Evolutionary conservation across 23 tunicate species (phyloP), one percentile per base, ranked within the genome.

Genomic region (Corella eumyota): DNA sequence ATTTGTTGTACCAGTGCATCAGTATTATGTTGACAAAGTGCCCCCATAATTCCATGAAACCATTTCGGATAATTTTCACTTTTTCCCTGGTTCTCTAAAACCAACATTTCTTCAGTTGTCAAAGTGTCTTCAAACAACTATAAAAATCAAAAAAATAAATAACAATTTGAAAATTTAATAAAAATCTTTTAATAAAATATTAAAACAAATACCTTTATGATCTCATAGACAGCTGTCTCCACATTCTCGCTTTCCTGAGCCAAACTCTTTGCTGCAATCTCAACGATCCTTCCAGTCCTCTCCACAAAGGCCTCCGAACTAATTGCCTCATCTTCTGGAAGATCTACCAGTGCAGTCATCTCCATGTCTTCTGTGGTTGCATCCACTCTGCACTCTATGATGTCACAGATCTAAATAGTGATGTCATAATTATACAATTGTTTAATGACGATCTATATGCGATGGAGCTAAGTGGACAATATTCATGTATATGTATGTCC

Each of bases 1-100:
- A n/a, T n/a, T n/a, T n/a, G n/a, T n/a, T n/a, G n/a, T 32, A 83
- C 93, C 64, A 83, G 60, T 2, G 93, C 81, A 44, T 83, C 93
- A 28, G 93, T 83, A 35, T 83, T 83, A 61, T 64, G 64, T 44
- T 75, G 83, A 45, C 93, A 83, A 33, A 83, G 52, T 46, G 68
- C 67, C 6, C 77, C 93, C 77, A 77, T 83, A 25, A 83, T 57
- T 1, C 80, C 80, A 62, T 83, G 80, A 37, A 50, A 83, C 93
- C 93, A 83, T 17, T 38, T 77, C 7, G 93, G 93, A 62, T 66
- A 74, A 45, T 83, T 77, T 52, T 83, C 93, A 0, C 46, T 44
- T 36, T 83, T 83, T 29, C 64, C 83, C 25, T 51, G 55, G 11
- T 62, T 55, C 34, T 75, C 80, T 37, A 83, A 32, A 50, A 59